Conservation (phyloP, 2,888 invertebrate genomes). For the Monopis laevigella region DNA sequence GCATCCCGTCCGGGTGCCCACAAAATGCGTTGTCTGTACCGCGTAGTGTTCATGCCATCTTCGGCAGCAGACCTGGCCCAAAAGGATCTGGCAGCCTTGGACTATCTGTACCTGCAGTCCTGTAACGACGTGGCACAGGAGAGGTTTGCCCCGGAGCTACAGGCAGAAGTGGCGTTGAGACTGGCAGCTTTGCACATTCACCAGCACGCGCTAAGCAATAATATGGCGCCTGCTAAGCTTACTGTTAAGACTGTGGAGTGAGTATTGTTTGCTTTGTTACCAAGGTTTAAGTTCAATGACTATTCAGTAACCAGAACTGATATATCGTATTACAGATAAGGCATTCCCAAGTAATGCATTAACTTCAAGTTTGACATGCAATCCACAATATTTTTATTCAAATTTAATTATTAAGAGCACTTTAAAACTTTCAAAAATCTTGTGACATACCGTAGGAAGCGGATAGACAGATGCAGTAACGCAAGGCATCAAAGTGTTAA, state of each 20-base stretch:
- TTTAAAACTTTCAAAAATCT: no score
- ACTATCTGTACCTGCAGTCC: conserved; percentile 90
- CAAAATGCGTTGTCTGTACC: conserved; percentile 88
- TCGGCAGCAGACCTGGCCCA: conserved; percentile 87
- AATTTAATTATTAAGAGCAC: no score
- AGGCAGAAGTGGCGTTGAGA: conserved; percentile 84
- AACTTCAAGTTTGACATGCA: no score
- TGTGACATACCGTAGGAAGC: no score
- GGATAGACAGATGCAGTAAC: no score
- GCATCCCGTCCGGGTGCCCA: conserved; percentile 91
- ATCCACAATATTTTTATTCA: no score
- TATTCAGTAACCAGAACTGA: no score
- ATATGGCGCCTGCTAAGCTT: conserved; percentile 79
- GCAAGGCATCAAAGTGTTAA: no score
- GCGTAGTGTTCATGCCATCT: conserved; percentile 88
- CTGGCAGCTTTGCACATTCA: conserved; percentile 91
- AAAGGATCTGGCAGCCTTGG: conserved; percentile 84
- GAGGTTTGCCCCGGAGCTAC: conserved; percentile 86
- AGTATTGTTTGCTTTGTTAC: no score
- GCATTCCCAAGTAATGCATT: no score
- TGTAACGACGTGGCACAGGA: conserved; percentile 95
- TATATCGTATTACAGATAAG: no score
- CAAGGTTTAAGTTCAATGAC: no score
- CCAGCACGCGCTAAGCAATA: conserved; percentile 86
- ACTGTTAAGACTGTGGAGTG: conserved; percentile 89